These are phyloP conservation scores for Eueremaeus valkanovi DNA, from an alignment of 2,888 invertebrate species.

Conservation along the genomic window DNA sequence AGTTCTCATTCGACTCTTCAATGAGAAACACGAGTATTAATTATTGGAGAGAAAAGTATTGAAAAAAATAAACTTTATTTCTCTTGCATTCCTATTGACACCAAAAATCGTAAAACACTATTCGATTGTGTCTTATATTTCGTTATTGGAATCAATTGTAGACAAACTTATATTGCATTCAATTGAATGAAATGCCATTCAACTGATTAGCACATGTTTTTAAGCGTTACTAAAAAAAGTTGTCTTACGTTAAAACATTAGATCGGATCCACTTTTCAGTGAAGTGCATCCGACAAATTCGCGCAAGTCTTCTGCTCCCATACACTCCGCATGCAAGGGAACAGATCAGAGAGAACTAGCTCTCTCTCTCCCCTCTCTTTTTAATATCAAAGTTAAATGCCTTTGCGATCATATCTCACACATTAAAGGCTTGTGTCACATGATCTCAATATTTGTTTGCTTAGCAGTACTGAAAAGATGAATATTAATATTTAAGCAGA, in stretches of 20 bases:
- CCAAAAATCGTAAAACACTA: no score
- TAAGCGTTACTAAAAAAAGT: conserved; percentile 25
- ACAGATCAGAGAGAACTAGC: no score
- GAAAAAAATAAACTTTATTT: no score
- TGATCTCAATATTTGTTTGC: conserved; percentile 12
- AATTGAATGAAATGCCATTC: background rate
- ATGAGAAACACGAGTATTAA: no score
- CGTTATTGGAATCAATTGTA: background rate
- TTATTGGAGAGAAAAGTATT: no score
- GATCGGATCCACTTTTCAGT: background rate
- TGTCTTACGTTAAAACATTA: conserved; percentile 21
- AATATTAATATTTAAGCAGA: background rate
- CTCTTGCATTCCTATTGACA: no score
- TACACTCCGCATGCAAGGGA: no score
- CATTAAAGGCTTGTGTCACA: conserved; percentile 24
- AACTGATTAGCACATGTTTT: conserved; percentile 30
- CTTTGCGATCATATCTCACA: conserved; percentile 21
- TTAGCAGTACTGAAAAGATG: background rate
- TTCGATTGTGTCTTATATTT: no score
- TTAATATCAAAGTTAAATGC: conserved; percentile 4
- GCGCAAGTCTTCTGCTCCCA: conserved; percentile 17
- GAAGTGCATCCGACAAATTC: conserved; percentile 29
- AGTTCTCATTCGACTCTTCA: no score
- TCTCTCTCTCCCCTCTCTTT: background rate
- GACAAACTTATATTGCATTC: background rate